Conservation (phyloP, 2,797 vertebrate species). For the Glossophaga mutica region DNA sequence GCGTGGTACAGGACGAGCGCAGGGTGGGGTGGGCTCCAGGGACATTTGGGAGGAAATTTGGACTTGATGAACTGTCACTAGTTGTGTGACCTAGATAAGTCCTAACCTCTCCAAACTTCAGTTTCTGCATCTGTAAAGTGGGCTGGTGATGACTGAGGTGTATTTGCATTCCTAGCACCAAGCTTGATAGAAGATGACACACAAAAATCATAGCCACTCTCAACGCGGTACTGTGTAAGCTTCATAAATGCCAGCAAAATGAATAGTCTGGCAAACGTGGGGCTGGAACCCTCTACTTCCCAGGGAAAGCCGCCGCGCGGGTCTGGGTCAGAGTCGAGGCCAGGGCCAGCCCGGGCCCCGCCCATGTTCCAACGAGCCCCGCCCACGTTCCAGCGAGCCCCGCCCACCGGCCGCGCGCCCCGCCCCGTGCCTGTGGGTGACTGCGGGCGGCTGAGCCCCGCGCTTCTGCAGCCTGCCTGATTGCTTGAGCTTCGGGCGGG, state of each 20-base stretch:
- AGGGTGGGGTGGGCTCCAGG: neutral
- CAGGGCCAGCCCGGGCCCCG: neutral
- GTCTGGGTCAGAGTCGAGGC: too few species aligned
- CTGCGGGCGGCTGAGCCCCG: neutral
- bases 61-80: neutral
- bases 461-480: slow-evolving; percentile 13
- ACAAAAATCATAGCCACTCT: neutral
- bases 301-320: accelerated
- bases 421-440: slow-evolving; percentile 34
- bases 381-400: neutral
- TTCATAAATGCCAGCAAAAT: neutral
- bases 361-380: neutral
- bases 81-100: neutral
- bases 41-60: neutral
- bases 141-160: neutral
- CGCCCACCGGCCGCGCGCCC: neutral
- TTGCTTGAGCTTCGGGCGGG: neutral
- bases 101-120: neutral
- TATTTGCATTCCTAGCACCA: neutral
- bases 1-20: neutral
- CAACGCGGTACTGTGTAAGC: neutral
- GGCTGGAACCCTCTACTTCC: neutral
- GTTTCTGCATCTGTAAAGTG: neutral
- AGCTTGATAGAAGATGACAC: neutral
- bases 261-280: neutral